Base-by-base conservation (phyloP, 2,113 vertebrate genomes). In the Poecilia latipinna region DNA sequence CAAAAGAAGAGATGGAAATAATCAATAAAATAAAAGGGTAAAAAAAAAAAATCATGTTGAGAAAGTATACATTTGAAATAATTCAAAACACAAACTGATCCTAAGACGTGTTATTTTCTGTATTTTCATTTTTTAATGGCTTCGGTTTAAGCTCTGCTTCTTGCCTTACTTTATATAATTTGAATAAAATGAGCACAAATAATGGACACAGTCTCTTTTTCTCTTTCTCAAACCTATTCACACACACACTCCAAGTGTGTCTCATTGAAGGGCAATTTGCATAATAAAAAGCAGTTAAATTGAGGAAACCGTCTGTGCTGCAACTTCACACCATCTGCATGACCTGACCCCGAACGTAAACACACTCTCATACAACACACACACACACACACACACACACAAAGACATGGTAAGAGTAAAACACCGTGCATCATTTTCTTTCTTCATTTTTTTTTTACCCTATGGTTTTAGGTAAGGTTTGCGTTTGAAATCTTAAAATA, bases 311-410 rank as follows among this genome's bases (percentile, higher is more conserved):
- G 91, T 92, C 92, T 93, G 90, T 84, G 91, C 90, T 76, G 91
- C 90, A 93, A 93, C 91, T 93, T 93, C 91, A 91, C 91, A 86
- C 93, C 93, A 93, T 93, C 93, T 93, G 93, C 93, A 93, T 91
- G 93, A 93, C 93, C 91, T 86, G 93, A 93, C 93, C 93, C 91
- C 87, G 39, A 75, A 82, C 82, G 71, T 80, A 82, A 32, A 77
- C 73, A 70, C 80, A 72, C 78, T n/a, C 28, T 12, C 71, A 22
- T 37, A 66, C 61, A 60, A 64, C 61, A 65, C 74, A 70, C 76
- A 76, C 80, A 73, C 73, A 28, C 28, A 28, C 28, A 28, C 28
- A 66, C 65, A 65, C 75, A 70, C 76, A 76, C 79, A 75, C 75
- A 10, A 79, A 91, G 73, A 86, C 76, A 91, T 74, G 51, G 71